A percentile compares a stretch with the other conserved stretches of the same genome.
Evolutionary conservation across 2,888 invertebrate genomes (phyloP).

Genomic region (Laothoe populi): DNA sequence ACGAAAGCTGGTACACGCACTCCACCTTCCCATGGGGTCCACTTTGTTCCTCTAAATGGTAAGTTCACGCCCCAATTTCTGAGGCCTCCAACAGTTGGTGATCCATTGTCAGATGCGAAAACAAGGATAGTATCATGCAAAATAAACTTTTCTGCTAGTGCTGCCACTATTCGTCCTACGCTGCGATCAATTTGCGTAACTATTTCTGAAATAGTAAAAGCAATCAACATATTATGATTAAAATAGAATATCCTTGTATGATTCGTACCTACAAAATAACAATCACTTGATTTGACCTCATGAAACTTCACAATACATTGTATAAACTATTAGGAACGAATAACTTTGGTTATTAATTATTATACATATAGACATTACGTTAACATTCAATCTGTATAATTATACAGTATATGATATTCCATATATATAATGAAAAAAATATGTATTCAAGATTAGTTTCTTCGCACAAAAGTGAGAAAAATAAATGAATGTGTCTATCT

Average conservation of each 20-base stretch:
- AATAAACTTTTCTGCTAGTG: slow-evolving; percentile 87
- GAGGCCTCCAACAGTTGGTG: slow-evolving; percentile 90
- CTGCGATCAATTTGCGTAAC: slow-evolving; percentile 92
- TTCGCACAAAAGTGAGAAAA: too few species aligned
- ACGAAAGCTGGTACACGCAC: slow-evolving; percentile 90
- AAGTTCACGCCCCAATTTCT: slow-evolving; percentile 91
- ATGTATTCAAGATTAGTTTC: too few species aligned
- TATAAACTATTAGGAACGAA: too few species aligned
- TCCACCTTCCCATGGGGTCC: slow-evolving; percentile 94
- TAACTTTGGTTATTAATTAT: too few species aligned
- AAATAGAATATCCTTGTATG: neutral
- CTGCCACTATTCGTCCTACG: slow-evolving; percentile 89
- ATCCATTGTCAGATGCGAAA: slow-evolving; percentile 96
- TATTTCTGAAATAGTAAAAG: slow-evolving; percentile 73
- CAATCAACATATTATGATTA: neutral
- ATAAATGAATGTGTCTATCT: too few species aligned
- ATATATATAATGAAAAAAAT: too few species aligned
- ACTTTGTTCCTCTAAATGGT: slow-evolving; percentile 92
- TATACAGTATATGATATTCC: too few species aligned
- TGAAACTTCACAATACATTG: neutral
- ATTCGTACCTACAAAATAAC: neutral
- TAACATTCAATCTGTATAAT: too few species aligned
- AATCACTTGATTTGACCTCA: neutral
- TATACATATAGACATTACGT: too few species aligned
- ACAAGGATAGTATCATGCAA: slow-evolving; percentile 93